phyloP scores from a whole-genome alignment of 2,888 invertebrate species.

The Parnassius apollo region DNA sequence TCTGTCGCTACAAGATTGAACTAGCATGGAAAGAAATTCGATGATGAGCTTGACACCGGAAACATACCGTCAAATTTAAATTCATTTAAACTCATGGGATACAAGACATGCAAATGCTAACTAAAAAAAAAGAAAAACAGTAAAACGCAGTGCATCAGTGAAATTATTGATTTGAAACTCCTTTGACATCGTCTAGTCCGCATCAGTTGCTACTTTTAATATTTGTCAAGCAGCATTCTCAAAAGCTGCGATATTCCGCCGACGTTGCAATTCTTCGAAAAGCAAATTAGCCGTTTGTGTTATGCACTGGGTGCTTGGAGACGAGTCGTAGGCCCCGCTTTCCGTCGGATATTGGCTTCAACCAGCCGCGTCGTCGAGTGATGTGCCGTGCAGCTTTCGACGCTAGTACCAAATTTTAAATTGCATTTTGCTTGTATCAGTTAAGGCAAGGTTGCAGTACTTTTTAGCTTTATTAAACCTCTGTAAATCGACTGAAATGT shows the following conservation, averaged over 20 bases:
- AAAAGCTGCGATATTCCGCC: slow-evolving; percentile 8
- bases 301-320: not conserved
- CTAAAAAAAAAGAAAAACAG: not conserved
- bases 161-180: slow-evolving; percentile 3
- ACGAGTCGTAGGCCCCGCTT: slow-evolving; percentile 1
- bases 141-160: not conserved
- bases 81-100: too few species aligned
- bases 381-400: not conserved
- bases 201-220: not conserved
- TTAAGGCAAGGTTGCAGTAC: too few species aligned
- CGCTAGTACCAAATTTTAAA: not conserved
- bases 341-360: slow-evolving; percentile 8
- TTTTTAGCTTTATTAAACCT: too few species aligned
- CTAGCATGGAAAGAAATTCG: too few species aligned
- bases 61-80: too few species aligned
- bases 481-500: too few species aligned
- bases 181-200: not conserved
- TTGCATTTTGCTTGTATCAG: too few species aligned
- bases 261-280: not conserved
- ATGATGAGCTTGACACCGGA: too few species aligned
- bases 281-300: slow-evolving; percentile 7
- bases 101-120: not conserved
- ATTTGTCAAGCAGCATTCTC: not conserved
- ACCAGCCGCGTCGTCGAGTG: not conserved
- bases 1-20: too few species aligned